phyloP scores from a whole-genome alignment of 2,888 invertebrate genomes.

The Drosophila diplacantha region DNA sequence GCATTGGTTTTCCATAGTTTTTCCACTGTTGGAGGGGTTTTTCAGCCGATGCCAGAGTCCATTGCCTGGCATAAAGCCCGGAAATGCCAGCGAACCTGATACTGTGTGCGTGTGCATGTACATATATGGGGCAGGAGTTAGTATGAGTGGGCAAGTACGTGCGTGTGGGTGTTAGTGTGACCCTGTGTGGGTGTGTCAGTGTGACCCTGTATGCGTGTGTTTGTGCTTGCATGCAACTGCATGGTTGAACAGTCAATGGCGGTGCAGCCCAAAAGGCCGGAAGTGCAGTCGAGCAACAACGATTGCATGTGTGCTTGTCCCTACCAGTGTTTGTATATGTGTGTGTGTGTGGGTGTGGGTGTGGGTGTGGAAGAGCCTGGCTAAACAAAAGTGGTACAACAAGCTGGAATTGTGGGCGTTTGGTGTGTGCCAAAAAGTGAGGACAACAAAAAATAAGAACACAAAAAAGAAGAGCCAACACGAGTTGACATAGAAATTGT shows the following conservation, averaged over 20 bases:
- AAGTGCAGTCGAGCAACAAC: conserved; percentile 67
- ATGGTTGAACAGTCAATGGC: conserved; percentile 66
- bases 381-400: conserved; percentile 61
- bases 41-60: conserved; percentile 40
- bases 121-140: neutral
- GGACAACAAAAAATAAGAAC: conserved; percentile 7
- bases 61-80: conserved; percentile 48
- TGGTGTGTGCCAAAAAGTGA: conserved; percentile 14
- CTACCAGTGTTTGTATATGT: neutral
- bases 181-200: neutral
- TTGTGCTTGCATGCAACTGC: conserved; percentile 40
- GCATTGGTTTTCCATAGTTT: neutral
- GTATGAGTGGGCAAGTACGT: neutral
- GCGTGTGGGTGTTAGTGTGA: neutral
- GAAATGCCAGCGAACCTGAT: conserved; percentile 59
- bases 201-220: neutral
- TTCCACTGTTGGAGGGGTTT: conserved; percentile 33
- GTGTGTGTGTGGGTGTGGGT: conserved; percentile 10
- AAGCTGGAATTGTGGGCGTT: conserved; percentile 28
- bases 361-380: conserved; percentile 18
- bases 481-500: conserved; percentile 67
- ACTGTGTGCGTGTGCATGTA: conserved; percentile 28
- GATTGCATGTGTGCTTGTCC: conserved; percentile 26
- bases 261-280: conserved; percentile 58
- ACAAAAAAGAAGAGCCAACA: conserved; percentile 28